A percentile compares a stretch with the other conserved stretches of the same genome.
Conservation (phyloP, 1,140 invertebrate species). For the Drosophila eugracilis region DNA sequence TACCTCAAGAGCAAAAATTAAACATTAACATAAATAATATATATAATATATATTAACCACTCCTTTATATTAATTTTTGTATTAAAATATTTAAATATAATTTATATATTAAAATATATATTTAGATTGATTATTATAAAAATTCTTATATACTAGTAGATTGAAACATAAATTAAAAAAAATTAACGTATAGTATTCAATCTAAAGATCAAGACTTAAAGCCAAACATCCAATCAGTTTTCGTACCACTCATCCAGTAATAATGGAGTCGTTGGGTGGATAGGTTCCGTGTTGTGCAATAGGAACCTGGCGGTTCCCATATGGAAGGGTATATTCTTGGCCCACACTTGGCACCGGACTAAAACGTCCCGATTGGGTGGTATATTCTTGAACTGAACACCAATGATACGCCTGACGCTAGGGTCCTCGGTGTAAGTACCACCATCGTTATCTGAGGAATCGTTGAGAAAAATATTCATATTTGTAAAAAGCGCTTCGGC, state of each 20-base stretch:
- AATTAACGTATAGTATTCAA: no score
- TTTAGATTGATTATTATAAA: no score
- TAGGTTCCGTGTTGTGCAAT: neutral
- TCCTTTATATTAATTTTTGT: no score
- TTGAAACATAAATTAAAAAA: no score
- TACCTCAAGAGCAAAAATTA: no score
- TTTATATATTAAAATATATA: no score
- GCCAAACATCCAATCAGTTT: neutral
- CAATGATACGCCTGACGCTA: slow-evolving; percentile 30
- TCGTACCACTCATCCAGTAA: slow-evolving; percentile 7
- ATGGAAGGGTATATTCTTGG: slow-evolving; percentile 51
- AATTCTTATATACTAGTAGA: no score
- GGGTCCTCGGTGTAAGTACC: slow-evolving; percentile 6
- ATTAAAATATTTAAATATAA: neutral
- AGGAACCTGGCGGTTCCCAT: slow-evolving; percentile 23
- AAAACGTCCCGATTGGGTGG: slow-evolving; percentile 19
- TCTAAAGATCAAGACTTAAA: no score
- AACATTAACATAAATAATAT: no score
- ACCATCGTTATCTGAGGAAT: slow-evolving; percentile 16
- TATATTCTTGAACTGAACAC: slow-evolving; percentile 23
- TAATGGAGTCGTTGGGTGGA: neutral
- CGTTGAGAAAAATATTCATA: neutral
- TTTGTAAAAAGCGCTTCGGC: slow-evolving; percentile 25
- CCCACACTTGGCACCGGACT: slow-evolving; percentile 49
- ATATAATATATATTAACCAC: no score